These are phyloP conservation scores for Ptilonorhynchus violaceus DNA, from an alignment of 2,113 vertebrate species.

Conservation along the genomic window DNA sequence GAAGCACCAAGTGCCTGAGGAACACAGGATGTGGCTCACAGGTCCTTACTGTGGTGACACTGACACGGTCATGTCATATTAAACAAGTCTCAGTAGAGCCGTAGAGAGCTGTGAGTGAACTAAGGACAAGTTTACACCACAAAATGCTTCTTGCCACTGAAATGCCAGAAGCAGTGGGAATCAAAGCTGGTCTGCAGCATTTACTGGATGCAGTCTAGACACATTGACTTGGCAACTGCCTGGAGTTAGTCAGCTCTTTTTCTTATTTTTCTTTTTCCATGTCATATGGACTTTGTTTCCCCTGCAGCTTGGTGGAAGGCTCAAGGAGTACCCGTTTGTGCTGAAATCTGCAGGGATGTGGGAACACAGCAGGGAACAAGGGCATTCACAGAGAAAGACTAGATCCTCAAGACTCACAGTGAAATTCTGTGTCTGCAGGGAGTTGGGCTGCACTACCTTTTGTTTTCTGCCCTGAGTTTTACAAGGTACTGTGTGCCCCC, in stretches of 20 bases:
- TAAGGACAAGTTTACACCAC: not conserved
- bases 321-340: not conserved
- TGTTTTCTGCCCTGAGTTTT: not conserved
- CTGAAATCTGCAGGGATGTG: not conserved
- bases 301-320: not conserved
- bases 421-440: not conserved
- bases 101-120: not conserved
- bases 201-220: constrained; percentile 13
- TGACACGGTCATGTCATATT: not conserved
- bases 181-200: not conserved
- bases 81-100: not conserved
- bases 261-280: too few species aligned
- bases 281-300: not conserved
- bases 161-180: not conserved
- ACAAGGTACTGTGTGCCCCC: not conserved
- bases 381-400: not conserved
- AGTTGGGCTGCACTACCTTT: not conserved
- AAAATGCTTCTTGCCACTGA: not conserved
- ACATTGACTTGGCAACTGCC: not conserved
- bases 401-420: not conserved
- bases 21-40: not conserved
- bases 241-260: not conserved
- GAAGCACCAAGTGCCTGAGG: not conserved
- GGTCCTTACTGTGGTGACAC: not conserved
- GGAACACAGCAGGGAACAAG: not conserved